Evolutionary conservation across 2,888 invertebrate species (phyloP).

Genomic region (Penaeus monodon): DNA sequence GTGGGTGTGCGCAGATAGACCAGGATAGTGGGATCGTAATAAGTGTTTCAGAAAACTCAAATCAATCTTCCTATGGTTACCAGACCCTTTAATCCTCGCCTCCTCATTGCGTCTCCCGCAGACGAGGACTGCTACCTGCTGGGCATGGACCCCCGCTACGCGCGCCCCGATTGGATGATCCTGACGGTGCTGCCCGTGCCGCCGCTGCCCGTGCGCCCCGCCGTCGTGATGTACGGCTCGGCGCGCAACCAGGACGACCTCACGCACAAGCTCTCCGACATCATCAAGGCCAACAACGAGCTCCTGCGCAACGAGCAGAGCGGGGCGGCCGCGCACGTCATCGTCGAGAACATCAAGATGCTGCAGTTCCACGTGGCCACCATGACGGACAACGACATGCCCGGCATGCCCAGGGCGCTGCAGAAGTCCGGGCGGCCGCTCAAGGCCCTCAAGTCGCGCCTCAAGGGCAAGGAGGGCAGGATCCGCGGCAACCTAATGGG

Average conservation of each 20-base stretch:
- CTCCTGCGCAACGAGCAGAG: slow-evolving; percentile 93
- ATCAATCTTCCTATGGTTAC: neutral
- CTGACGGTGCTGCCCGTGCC: slow-evolving; percentile 97
- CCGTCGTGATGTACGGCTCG: slow-evolving; percentile 98
- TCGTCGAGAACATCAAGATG: slow-evolving; percentile 96
- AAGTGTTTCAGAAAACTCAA: neutral
- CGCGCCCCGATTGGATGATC: slow-evolving; percentile 99
- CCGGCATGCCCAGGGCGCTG: slow-evolving; percentile 96
- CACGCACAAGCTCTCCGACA: slow-evolving; percentile 98
- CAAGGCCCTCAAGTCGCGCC: slow-evolving; percentile 95
- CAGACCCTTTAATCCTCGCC: neutral
- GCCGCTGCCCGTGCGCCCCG: slow-evolving; percentile 94
- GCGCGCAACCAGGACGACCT: slow-evolving; percentile 98
- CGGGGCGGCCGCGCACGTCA: slow-evolving; percentile 97
- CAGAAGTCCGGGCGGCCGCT: slow-evolving; percentile 99
- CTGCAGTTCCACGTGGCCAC: slow-evolving; percentile 99
- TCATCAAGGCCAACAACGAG: slow-evolving; percentile 98
- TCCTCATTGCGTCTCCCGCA: slow-evolving; percentile 66
- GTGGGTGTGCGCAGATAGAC: no score
- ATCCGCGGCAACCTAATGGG: slow-evolving; percentile 99
- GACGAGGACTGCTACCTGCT: slow-evolving; percentile 96
- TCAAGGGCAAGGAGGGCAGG: slow-evolving; percentile 94
- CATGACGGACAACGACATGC: slow-evolving; percentile 98
- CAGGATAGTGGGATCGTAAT: neutral
- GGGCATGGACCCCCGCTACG: slow-evolving; percentile 95